Conservation (phyloP, 2,797 vertebrate species). For the Oreortyx pictus region DNA sequence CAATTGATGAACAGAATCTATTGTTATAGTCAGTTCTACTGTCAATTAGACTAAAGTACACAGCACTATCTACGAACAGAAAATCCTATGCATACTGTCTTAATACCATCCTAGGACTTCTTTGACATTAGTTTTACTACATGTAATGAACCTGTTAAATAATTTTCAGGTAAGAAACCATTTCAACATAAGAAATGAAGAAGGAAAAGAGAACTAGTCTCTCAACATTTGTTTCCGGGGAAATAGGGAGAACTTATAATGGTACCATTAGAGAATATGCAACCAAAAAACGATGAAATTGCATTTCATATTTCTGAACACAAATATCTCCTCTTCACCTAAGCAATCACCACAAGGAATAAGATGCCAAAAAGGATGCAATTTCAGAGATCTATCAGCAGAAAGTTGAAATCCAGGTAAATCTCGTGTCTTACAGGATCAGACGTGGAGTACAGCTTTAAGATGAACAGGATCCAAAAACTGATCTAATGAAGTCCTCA, state of each 20-base stretch:
- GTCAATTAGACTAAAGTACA: neutral
- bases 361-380: neutral
- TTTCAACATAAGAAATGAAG: neutral
- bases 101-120: neutral
- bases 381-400: neutral
- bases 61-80: neutral
- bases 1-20: neutral
- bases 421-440: neutral
- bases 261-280: neutral
- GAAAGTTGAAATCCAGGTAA: neutral
- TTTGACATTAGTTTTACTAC: neutral
- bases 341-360: neutral
- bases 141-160: neutral
- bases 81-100: neutral
- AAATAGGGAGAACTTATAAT: neutral
- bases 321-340: neutral
- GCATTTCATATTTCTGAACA: neutral
- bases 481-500: fast-evolving
- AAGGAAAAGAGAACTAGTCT: neutral
- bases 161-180: neutral
- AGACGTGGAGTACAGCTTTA: neutral
- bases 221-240: neutral
- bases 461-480: neutral
- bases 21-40: neutral
- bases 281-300: no score